These are phyloP conservation scores for Drosophila acutilabella DNA, from an alignment of 2,888 invertebrate genomes.

Conservation along the genomic window DNA sequence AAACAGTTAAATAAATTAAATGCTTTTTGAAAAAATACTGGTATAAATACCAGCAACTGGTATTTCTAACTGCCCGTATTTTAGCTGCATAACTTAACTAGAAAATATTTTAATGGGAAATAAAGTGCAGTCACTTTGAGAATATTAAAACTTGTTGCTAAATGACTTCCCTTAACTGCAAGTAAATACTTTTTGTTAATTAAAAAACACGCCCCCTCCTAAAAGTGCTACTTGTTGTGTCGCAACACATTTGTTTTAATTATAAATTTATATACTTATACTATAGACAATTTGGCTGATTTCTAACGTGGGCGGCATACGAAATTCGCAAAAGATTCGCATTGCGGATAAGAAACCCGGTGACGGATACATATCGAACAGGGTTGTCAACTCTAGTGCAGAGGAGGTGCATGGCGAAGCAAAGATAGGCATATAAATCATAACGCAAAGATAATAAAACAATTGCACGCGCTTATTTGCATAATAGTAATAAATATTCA, in stretches of 20 bases:
- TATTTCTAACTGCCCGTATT: not conserved
- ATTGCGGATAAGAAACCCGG: slow-evolving; percentile 24
- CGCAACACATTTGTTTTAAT: slow-evolving; percentile 44
- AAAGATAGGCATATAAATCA: slow-evolving; percentile 60
- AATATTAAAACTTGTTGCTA: slow-evolving; percentile 7
- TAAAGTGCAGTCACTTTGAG: not conserved
- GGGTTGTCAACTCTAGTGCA: slow-evolving; percentile 39
- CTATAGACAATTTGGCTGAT: slow-evolving; percentile 17
- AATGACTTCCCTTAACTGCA: slow-evolving; percentile 7
- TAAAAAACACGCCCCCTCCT: slow-evolving; percentile 17
- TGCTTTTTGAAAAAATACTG: not conserved
- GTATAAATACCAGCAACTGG: not conserved
- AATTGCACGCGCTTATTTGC: slow-evolving; percentile 29
- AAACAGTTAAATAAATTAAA: not conserved
- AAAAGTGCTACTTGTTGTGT: slow-evolving; percentile 37
- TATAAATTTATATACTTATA: slow-evolving; percentile 37
- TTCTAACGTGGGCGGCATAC: slow-evolving; percentile 49
- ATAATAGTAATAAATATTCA: slow-evolving; percentile 9
- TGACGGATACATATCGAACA: slow-evolving; percentile 18
- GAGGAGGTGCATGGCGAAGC: slow-evolving; percentile 25
- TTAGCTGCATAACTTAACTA: not conserved
- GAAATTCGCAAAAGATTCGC: slow-evolving; percentile 28
- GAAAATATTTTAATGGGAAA: slow-evolving; percentile 3
- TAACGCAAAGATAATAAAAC: slow-evolving; percentile 52
- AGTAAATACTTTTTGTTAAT: slow-evolving; percentile 18